A percentile compares a stretch with the other conserved stretches of the same genome.
Evolutionary conservation across 2,797 vertebrate species (phyloP).

Genomic region (Sphenodon punctatus): DNA sequence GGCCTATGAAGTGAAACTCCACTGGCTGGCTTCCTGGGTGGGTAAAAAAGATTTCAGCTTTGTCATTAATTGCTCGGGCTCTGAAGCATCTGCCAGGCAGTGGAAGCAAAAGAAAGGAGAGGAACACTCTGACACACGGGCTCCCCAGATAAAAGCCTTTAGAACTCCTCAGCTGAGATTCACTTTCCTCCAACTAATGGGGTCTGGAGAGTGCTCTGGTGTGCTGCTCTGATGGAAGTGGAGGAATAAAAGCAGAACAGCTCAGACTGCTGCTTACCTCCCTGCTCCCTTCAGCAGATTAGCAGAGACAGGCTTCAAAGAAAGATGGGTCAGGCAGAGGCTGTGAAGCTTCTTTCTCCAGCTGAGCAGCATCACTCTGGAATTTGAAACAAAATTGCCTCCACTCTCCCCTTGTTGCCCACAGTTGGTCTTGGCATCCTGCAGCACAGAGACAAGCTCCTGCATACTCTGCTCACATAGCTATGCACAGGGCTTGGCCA

Average conservation of each 20-base stretch:
- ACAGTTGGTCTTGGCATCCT: neutral
- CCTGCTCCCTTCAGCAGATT: neutral
- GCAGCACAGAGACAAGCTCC: rapidly evolving
- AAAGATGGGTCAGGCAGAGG: neutral
- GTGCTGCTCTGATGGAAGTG: neutral
- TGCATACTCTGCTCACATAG: neutral
- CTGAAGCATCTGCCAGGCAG: neutral
- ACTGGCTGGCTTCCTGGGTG: neutral
- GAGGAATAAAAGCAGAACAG: neutral
- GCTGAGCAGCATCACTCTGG: neutral
- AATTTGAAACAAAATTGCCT: neutral
- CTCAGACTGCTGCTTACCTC: neutral
- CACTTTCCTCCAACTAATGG: neutral
- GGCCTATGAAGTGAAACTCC: neutral
- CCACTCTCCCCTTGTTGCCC: neutral
- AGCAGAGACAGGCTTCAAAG: neutral
- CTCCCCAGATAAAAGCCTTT: neutral
- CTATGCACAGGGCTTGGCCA: neutral
- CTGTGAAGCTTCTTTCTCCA: neutral
- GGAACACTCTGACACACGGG: neutral
- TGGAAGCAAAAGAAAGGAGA: neutral
- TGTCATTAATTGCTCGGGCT: neutral
- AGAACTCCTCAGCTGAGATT: neutral
- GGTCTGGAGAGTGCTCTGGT: neutral
- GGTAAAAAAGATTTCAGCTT: neutral